These are phyloP conservation scores for Columba janthina DNA, from an alignment of 2,113 vertebrate species.

Conservation along the genomic window DNA sequence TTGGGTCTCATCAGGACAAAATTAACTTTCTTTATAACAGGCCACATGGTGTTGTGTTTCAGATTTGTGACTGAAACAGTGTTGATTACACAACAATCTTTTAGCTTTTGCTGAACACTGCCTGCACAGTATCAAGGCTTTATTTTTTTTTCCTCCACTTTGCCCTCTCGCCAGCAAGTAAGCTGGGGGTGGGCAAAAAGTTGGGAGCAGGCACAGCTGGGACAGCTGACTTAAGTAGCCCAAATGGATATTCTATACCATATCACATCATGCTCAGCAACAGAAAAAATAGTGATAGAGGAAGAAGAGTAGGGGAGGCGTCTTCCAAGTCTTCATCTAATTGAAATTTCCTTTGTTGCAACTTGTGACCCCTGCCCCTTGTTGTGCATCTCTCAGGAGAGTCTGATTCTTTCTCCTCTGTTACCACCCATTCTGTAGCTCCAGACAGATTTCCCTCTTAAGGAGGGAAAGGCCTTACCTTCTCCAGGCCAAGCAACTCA, in stretches of 20 bases:
- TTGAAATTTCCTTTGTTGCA: background rate
- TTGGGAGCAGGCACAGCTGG: background rate
- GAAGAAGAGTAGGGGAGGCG: fast-evolving
- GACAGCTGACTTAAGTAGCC: background rate
- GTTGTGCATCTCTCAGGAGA: background rate
- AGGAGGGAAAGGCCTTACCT: background rate
- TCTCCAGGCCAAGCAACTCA: background rate
- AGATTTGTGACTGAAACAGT: background rate
- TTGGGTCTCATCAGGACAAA: background rate
- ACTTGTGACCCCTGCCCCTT: background rate
- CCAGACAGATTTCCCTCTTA: background rate
- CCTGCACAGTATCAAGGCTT: background rate
- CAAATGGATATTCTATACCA: background rate
- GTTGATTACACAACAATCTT: background rate
- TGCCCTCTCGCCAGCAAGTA: background rate
- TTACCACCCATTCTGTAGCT: background rate
- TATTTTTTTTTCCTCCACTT: too few relatives aligned
- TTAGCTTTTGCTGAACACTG: background rate
- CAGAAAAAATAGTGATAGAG: background rate
- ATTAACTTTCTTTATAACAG: background rate
- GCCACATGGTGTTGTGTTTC: background rate
- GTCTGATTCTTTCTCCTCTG: background rate
- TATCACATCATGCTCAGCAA: background rate
- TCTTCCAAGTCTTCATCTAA: background rate
- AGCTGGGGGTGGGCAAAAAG: background rate